Conservation (phyloP, 2,797 vertebrate genomes). For the Myotis daubentonii region DNA sequence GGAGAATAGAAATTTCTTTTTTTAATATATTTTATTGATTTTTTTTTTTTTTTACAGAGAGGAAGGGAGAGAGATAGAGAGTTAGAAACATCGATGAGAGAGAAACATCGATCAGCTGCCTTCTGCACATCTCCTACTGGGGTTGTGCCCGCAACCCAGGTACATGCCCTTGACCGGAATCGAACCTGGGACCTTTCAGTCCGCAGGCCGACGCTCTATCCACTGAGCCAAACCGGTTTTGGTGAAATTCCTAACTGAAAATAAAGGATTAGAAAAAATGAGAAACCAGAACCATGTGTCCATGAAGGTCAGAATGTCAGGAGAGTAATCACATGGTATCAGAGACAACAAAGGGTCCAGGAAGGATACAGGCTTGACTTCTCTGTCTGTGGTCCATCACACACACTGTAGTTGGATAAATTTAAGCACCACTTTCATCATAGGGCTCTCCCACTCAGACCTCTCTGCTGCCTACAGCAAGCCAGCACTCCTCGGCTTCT, state of each 20-base stretch:
- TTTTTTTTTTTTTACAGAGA: no score
- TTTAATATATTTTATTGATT: no score
- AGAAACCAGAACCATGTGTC: neutral
- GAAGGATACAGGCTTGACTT: neutral
- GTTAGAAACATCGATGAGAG: no score
- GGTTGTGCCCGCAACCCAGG: no score
- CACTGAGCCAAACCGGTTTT: no score
- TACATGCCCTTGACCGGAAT: no score
- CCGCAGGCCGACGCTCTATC: no score
- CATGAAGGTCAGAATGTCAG: neutral
- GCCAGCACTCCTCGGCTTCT: neutral
- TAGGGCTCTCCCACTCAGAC: neutral
- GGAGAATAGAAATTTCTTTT: conserved; percentile 24
- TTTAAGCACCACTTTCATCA: neutral
- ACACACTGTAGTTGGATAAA: neutral
- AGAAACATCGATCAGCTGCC: no score
- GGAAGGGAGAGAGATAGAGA: no score
- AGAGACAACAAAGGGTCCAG: neutral
- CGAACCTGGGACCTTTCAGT: no score
- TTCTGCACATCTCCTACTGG: no score
- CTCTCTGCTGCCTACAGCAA: neutral
- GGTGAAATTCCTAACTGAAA: conserved; percentile 30
- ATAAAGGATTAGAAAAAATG: conserved; percentile 7
- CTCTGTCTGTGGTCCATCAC: neutral
- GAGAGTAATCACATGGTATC: neutral